Conservation (phyloP, 2,888 invertebrate species). For the Polietes domitor region DNA sequence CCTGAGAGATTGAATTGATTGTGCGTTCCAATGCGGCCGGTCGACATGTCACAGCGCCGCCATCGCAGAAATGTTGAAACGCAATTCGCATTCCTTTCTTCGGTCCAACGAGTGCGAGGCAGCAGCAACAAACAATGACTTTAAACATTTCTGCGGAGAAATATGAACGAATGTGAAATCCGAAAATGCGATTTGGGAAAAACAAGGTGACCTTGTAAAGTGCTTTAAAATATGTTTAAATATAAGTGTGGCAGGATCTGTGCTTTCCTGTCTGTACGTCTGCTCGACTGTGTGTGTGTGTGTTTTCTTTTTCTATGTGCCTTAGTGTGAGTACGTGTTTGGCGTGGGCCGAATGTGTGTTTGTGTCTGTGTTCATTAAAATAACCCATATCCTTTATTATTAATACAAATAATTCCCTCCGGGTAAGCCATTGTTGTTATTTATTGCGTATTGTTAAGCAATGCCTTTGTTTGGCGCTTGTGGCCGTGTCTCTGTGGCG, state of each 20-base stretch:
- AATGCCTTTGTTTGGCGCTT: conserved; percentile 8
- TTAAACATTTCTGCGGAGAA: neutral
- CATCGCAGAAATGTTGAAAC: too few relatives aligned
- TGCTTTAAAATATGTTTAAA: neutral
- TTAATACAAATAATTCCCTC: conserved; percentile 27
- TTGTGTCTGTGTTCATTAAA: neutral
- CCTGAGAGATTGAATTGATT: too few relatives aligned
- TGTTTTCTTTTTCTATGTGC: neutral
- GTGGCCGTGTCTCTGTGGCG: conserved; percentile 15
- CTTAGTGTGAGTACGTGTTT: neutral
- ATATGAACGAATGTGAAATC: neutral
- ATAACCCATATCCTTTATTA: conserved; percentile 18
- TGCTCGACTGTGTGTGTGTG: neutral
- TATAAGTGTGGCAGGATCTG: neutral
- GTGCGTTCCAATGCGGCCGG: too few relatives aligned
- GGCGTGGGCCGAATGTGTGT: neutral
- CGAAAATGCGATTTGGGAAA: neutral
- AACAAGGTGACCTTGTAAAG: conserved; percentile 9
- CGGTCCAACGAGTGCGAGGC: neutral
- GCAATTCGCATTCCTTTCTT: neutral
- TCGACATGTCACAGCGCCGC: too few relatives aligned
- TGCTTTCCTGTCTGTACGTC: neutral
- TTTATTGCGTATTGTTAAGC: conserved; percentile 31
- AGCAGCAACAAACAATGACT: neutral
- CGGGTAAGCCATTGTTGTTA: conserved; percentile 18